Evolutionary conservation across 2,113 vertebrate genomes (phyloP), one percentile per base, ranked within the genome.

Genomic region (Chloroceryle aenea): DNA sequence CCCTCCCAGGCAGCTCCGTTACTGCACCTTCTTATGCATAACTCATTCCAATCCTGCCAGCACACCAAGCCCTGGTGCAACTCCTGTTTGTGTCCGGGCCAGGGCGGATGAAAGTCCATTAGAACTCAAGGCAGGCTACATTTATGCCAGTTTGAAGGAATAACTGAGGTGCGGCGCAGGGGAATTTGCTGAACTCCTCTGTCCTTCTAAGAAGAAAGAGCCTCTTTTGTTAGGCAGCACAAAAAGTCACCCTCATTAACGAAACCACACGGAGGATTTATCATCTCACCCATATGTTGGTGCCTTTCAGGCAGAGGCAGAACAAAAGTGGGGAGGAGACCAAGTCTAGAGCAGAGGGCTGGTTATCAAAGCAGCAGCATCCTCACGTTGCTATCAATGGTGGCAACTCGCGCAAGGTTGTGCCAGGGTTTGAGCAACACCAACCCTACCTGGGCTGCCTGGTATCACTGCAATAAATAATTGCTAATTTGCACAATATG

Each of bases 401-500:
- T 0, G 74, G 89, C 78, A 87, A n/a, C 64, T 10, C 5, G 2
- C 3, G 0, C 17, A 20, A 55, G 91, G 87, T 63, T 77, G 71
- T 79, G 94, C 93, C 96, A 71, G 69, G 16, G 80, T 68, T 85
- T 85, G 2, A 42, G 9, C 36, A 69, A 47, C 90, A 78, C 93
- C 95, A 76, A 73, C 82, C 84, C 94, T 61, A 95, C 95, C 94
- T 95, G 93, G 82, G 56, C 26, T 68, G 72, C 87, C 93, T 95
- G 55, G 3, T 80, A 95, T 96, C 67, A 47, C 73, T 69, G 58
- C 82, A 52, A 90, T 64, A 92, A 98, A 97, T 98, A 97, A 98
- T 84, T 96, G 96, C 92, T 97, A 89, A 97, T 98, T 97, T 97
- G 93, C 94, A 89, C 95, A 42, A 30, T 96, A 96, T 16, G 96